These are phyloP conservation scores for Nemotelus pantherinus DNA, from an alignment of 2,888 invertebrate species.

Conservation along the genomic window DNA sequence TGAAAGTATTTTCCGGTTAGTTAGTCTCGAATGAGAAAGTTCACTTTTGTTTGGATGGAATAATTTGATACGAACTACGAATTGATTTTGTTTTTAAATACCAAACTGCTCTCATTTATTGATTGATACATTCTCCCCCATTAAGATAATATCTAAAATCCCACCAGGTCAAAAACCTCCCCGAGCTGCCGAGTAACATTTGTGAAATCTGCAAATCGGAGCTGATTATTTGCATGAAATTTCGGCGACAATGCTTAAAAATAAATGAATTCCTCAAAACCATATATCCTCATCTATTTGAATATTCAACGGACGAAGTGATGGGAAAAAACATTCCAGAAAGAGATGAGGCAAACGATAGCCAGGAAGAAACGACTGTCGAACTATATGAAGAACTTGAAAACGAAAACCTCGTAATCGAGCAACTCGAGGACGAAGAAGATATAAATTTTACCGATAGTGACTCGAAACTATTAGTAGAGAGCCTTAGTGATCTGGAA, in stretches of 20 bases:
- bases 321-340: neutral
- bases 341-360: neutral
- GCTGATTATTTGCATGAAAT: conserved; percentile 47
- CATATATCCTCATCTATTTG: conserved; percentile 28
- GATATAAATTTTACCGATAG: no score
- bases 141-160: no score
- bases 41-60: no score
- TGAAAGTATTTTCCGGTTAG: no score
- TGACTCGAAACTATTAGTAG: no score
- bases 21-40: no score
- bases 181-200: conserved; percentile 45
- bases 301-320: neutral
- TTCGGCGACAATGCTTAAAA: conserved; percentile 46
- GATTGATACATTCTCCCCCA: no score
- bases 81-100: no score
- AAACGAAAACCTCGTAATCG: neutral
- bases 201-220: conserved; percentile 52
- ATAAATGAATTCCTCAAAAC: conserved; percentile 41
- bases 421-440: neutral
- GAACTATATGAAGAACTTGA: neutral
- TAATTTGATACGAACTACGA: no score
- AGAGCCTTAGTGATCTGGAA: no score
- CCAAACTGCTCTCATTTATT: no score
- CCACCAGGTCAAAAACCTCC: conserved; percentile 23
- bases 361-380: no score